A percentile compares a stretch with the other conserved stretches of the same genome.
Evolutionary conservation across 2,888 invertebrate genomes (phyloP).

Genomic region (Ditula angustiorana): DNA sequence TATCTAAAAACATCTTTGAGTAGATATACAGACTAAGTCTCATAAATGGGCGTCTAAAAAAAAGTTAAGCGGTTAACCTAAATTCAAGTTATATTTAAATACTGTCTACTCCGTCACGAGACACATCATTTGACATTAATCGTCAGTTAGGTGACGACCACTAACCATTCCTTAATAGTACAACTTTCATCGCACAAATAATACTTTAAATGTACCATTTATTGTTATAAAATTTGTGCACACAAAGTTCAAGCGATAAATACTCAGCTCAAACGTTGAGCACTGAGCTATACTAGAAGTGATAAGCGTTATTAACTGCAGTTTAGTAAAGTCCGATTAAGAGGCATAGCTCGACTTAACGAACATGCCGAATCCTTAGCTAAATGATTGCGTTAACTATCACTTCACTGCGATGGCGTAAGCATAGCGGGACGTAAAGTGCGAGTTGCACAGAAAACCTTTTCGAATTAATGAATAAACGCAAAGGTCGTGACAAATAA

Average conservation of each 20-base stretch:
- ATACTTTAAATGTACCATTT: too few relatives aligned
- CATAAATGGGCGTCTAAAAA: too few relatives aligned
- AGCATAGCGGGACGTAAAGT: not conserved
- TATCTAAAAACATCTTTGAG: too few relatives aligned
- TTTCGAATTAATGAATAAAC: constrained; percentile 16
- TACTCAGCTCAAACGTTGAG: constrained; percentile 25
- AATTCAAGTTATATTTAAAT: too few relatives aligned
- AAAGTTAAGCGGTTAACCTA: too few relatives aligned
- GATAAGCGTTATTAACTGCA: constrained; percentile 36
- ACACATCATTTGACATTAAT: too few relatives aligned
- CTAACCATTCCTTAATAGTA: too few relatives aligned
- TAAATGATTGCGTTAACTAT: constrained; percentile 20
- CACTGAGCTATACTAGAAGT: constrained; percentile 28
- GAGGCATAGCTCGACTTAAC: constrained; percentile 26
- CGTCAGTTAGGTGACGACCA: too few relatives aligned
- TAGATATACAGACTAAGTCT: too few relatives aligned
- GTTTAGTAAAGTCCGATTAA: constrained; percentile 31
- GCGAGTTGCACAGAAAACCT: constrained; percentile 5
- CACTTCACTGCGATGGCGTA: not conserved
- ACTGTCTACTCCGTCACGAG: too few relatives aligned
- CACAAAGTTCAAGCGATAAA: constrained; percentile 18
- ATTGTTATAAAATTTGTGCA: constrained; percentile 5
- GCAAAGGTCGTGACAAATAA: constrained; percentile 26
- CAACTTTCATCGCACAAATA: too few relatives aligned
- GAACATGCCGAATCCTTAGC: constrained; percentile 23